phyloP scores from a whole-genome alignment of 2,113 vertebrate species.

The Eulemur macaco region DNA sequence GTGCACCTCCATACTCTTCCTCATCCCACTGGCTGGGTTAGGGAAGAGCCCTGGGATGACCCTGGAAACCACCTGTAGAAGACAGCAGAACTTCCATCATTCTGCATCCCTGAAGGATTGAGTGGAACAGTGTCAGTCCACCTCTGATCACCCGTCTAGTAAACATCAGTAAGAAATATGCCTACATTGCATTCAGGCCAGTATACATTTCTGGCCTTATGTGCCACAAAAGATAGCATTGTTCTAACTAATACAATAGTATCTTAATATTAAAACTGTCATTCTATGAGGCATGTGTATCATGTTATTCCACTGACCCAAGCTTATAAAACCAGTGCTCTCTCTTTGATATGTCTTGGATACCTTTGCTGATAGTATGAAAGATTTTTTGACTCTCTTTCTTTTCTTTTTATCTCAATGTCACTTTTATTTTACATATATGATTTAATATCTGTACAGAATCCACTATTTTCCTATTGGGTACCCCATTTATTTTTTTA shows the following conservation, averaged over 20 bases:
- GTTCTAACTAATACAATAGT: neutral
- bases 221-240: neutral
- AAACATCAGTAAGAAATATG: neutral
- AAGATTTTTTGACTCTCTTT: neutral
- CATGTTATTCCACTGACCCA: neutral
- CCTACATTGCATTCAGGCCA: neutral
- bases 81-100: neutral
- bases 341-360: neutral
- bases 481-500: neutral
- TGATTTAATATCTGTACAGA: neutral
- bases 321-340: neutral
- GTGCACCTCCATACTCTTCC: neutral
- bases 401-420: neutral
- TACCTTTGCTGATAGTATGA: neutral
- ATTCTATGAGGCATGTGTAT: neutral
- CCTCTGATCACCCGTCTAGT: neutral
- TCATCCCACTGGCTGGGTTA: neutral
- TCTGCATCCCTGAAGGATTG: neutral
- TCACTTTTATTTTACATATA: neutral
- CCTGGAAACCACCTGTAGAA: neutral
- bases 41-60: neutral
- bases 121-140: neutral
- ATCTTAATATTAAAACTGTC: neutral
- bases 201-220: neutral
- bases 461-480: neutral